Percentiles rank a stretch among this genome's conserved stretches.
phyloP scores from a whole-genome alignment of 2,888 invertebrate genomes.

The Mantis religiosa region DNA sequence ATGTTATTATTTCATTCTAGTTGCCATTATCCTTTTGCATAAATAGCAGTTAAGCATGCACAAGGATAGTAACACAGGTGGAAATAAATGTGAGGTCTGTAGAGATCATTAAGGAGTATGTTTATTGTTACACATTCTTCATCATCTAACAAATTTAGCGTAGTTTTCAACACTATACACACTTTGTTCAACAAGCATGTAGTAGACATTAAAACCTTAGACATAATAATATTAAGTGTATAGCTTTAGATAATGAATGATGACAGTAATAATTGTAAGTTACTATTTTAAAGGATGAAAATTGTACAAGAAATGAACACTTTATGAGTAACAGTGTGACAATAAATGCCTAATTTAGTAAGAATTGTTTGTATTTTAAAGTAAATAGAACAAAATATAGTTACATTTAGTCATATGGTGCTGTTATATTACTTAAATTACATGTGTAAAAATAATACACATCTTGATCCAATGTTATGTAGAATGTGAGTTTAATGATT shows the following conservation, averaged over 20 bases:
- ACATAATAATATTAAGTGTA: neutral
- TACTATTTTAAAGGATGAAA: neutral
- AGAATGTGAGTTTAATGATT: neutral
- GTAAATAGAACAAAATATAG: neutral
- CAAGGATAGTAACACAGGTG: neutral
- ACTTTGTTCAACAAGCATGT: constrained; percentile 13
- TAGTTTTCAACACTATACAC: constrained; percentile 14
- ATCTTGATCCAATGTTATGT: neutral
- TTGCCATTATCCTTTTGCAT: neutral
- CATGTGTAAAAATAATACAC: neutral
- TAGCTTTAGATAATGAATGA: neutral
- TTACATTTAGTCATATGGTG: neutral
- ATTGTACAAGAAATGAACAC: neutral
- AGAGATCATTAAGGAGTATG: neutral
- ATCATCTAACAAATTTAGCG: constrained; percentile 3
- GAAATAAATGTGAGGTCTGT: neutral
- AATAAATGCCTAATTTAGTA: neutral
- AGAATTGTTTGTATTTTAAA: neutral
- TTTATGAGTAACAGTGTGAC: neutral
- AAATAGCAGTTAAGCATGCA: neutral
- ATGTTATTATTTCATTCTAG: neutral
- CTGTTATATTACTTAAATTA: neutral
- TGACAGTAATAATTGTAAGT: neutral
- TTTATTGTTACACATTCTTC: constrained; percentile 14
- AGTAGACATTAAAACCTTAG: neutral